Base-by-base conservation (phyloP, 2,797 vertebrate species). In the Anabacerthia variegaticeps region DNA sequence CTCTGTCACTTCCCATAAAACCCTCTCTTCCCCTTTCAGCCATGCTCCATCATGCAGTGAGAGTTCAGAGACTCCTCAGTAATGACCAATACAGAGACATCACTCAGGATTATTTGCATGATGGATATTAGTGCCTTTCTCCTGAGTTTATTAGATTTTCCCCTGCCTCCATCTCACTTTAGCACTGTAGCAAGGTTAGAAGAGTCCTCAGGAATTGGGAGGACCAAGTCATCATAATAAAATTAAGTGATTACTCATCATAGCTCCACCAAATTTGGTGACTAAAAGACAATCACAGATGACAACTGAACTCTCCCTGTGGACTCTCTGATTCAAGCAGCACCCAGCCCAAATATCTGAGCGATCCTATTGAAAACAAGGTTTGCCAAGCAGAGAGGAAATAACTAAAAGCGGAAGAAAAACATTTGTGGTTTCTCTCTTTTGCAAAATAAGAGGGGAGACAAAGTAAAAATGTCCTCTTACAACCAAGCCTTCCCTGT, bases 381-480 rank as follows among this genome's bases (percentile, higher is more conserved):
- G 21, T 46, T 59, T 89, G 62, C 44, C 34, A 46, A 85, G 20
- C 34, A 30, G 68, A 91, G 72, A 92, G 96, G 96, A 98, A 97
- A 86, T 86, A 28, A 72, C 56, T 77, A 73, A 88, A 96, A 96
- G 39, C 78, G 95, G 97, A 97, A 97, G 97, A 97, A 96, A 89
- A 95, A 86, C 51, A 37, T 84, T 78, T 94, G 96, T 78, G 94
- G 97, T 97, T 97, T 95, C 74, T 80, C 30, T 39, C 24, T 95
- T 59, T n/a, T 27, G 77, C 24, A 30, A 84, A 41, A 26, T 41
- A 32, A 39, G 48, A 76, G 26, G 21, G 13, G 72, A 84, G 81
- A 63, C 2, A 0, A 43, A 82, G 68, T 65, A 34, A 92, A 92
- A 88, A 82, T 10, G 20, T 58, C 56, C 46, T 85, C 55, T 68